A percentile compares a stretch with the other conserved stretches of the same genome.
phyloP scores from a whole-genome alignment of 53 echinoderm and acorn worm species.

The Glandiceps talaboti region DNA sequence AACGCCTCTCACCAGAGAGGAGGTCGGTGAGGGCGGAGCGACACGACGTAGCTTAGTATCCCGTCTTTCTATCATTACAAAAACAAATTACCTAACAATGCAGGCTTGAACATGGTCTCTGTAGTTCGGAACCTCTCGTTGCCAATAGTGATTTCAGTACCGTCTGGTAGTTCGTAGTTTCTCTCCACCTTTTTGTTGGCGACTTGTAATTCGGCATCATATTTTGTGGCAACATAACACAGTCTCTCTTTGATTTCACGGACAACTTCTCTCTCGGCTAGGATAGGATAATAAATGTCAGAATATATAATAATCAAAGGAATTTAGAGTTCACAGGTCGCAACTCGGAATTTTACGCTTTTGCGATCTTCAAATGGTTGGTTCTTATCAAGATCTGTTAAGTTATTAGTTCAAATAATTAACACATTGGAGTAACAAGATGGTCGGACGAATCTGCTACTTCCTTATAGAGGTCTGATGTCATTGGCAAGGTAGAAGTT shows the following conservation, averaged over 20 bases:
- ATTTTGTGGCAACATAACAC: conserved; percentile 19
- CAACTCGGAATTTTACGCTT: too few relatives aligned
- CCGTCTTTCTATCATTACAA: background rate
- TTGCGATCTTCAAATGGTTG: too few relatives aligned
- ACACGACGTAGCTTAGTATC: too few relatives aligned
- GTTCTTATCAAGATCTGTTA: too few relatives aligned
- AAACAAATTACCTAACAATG: conserved; percentile 5
- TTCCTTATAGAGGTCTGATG: too few relatives aligned
- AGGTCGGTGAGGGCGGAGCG: too few relatives aligned
- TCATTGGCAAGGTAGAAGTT: too few relatives aligned
- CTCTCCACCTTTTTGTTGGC: background rate
- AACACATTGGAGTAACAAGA: too few relatives aligned
- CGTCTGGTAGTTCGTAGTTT: conserved; percentile 20
- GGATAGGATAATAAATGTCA: background rate
- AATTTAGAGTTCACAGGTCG: too few relatives aligned
- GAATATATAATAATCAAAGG: background rate
- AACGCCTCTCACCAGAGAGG: too few relatives aligned
- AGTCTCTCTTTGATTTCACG: conserved; percentile 20
- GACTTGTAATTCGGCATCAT: conserved; percentile 9
- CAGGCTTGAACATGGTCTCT: conserved; percentile 16
- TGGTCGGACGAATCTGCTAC: too few relatives aligned
- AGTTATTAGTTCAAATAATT: too few relatives aligned
- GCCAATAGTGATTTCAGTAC: conserved; percentile 11
- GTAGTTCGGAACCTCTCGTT: conserved; percentile 18
- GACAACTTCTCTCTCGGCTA: conserved; percentile 15